Evolutionary conservation across 2,888 invertebrate genomes (phyloP).

Genomic region (Drosophila recens): DNA sequence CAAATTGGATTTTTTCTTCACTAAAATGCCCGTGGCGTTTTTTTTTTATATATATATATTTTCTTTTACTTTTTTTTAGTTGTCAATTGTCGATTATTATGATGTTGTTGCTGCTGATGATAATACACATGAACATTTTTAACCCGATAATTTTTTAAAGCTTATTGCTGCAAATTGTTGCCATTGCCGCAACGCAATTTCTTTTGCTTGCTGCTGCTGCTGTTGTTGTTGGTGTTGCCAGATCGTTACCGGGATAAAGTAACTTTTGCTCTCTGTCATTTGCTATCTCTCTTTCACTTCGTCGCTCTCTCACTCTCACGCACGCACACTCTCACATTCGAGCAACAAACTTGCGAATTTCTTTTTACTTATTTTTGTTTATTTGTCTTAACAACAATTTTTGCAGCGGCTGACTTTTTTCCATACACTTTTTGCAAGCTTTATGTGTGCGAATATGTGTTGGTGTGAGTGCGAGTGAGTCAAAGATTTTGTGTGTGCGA

Average conservation of each 20-base stretch:
- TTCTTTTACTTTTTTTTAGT: neutral
- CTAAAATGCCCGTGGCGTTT: constrained; percentile 11
- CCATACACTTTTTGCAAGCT: constrained; percentile 39
- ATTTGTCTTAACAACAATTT: constrained; percentile 66
- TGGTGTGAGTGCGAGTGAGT: constrained; percentile 51
- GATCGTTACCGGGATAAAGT: constrained; percentile 71
- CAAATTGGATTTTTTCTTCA: constrained; percentile 25
- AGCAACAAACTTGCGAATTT: constrained; percentile 67
- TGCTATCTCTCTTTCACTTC: constrained; percentile 19
- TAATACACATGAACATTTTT: constrained; percentile 13
- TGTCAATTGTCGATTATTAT: constrained; percentile 3
- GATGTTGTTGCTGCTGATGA: constrained; percentile 9
- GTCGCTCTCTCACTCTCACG: no score
- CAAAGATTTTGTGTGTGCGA: constrained; percentile 37
- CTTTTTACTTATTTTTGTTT: constrained; percentile 63
- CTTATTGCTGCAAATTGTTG: constrained; percentile 63
- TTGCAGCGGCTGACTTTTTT: constrained; percentile 46
- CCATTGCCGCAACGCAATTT: constrained; percentile 73
- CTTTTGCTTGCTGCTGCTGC: constrained; percentile 50
- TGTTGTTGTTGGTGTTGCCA: constrained; percentile 75
- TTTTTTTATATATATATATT: neutral
- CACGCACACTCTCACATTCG: constrained; percentile 13
- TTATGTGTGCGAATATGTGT: constrained; percentile 26
- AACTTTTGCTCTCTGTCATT: constrained; percentile 55
- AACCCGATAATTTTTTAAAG: constrained; percentile 30